Evolutionary conservation across 2,797 vertebrate genomes (phyloP).

Genomic region (Lacerta viridis): DNA sequence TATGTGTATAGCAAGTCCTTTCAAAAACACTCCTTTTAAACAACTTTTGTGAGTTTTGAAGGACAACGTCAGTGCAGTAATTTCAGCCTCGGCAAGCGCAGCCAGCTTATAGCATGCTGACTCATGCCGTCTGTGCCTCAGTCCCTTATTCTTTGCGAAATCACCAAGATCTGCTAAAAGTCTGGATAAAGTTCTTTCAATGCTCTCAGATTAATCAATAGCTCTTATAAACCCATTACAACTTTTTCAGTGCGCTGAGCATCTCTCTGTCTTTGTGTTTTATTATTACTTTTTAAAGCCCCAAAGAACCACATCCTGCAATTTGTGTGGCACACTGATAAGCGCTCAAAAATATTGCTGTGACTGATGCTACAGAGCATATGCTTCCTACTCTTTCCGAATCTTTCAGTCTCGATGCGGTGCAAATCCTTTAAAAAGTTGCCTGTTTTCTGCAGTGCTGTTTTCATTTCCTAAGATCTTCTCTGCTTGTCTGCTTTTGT

Average conservation of each 20-base stretch:
- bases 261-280: not conserved
- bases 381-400: conserved; percentile 51
- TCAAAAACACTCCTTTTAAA: not conserved
- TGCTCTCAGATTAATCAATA: conserved; percentile 62
- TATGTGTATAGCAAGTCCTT: not conserved
- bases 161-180: conserved; percentile 46
- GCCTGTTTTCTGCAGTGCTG: conserved; percentile 15
- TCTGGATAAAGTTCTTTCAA: conserved; percentile 43
- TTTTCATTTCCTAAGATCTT: not conserved
- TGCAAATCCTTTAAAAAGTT: conserved; percentile 54
- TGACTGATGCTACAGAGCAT: conserved; percentile 11
- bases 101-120: conserved; percentile 27
- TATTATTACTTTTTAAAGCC: not conserved
- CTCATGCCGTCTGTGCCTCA: conserved; percentile 43
- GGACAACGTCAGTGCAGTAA: not conserved
- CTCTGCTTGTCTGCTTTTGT: not conserved
- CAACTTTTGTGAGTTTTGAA: conserved; percentile 16
- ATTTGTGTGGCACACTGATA: conserved; percentile 43
- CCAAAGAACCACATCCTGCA: conserved; percentile 37
- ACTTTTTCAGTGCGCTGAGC: conserved; percentile 27
- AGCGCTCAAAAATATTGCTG: conserved; percentile 48
- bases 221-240: conserved; percentile 62
- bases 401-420: conserved; percentile 54
- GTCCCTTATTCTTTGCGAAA: conserved; percentile 34
- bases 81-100: not conserved